Evolutionary conservation across 2,888 invertebrate species (phyloP).

Genomic region (Drosophila longiperda): DNA sequence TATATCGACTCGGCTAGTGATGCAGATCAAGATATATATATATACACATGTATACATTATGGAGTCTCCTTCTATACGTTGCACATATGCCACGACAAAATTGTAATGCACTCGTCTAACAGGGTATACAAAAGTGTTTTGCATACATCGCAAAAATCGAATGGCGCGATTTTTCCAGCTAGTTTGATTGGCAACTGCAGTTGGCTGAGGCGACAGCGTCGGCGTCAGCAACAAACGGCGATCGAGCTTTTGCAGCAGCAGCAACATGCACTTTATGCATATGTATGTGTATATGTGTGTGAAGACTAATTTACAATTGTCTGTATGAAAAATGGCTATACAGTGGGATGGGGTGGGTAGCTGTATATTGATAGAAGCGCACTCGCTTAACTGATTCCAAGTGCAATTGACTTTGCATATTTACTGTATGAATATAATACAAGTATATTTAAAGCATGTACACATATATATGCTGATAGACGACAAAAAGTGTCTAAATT

Average conservation of each 20-base stretch:
- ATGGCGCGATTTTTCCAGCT: conserved; percentile 47
- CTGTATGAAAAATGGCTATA: conserved; percentile 20
- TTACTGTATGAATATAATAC: not conserved
- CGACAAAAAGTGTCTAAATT: not conserved
- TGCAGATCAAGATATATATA: not conserved
- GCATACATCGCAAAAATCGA: conserved; percentile 35
- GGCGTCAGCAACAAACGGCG: conserved; percentile 1
- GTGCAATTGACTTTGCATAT: conserved; percentile 45
- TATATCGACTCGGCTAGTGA: not conserved
- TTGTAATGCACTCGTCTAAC: not conserved
- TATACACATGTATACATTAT: not conserved
- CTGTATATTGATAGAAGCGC: not conserved
- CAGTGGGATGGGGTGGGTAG: not conserved
- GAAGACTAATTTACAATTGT: conserved; percentile 35
- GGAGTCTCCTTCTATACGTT: not conserved
- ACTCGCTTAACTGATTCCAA: conserved; percentile 54
- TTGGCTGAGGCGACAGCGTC: conserved; percentile 10
- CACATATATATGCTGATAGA: conserved; percentile 19
- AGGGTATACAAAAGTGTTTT: conserved; percentile 10
- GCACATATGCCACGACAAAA: not conserved
- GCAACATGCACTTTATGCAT: conserved; percentile 18
- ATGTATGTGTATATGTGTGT: conserved; percentile 7
- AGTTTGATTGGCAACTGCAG: conserved; percentile 39
- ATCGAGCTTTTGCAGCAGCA: conserved; percentile 27
- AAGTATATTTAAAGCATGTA: not conserved